Base-by-base conservation (phyloP, 2,113 vertebrate genomes). In the Tretioscincus oriximinensis region DNA sequence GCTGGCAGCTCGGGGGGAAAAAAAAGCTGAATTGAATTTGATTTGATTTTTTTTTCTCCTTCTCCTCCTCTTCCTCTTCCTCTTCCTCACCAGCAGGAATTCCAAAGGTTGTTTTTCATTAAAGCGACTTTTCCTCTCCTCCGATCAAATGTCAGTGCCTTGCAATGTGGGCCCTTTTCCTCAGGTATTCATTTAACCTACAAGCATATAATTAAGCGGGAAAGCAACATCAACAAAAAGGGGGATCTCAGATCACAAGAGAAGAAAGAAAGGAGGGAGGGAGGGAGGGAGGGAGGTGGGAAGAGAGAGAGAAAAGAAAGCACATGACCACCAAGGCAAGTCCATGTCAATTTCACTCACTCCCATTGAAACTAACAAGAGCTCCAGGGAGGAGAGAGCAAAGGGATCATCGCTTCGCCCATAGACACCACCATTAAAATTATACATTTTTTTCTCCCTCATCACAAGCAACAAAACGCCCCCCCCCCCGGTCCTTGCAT, bases 51-150 rank as follows among this genome's bases (percentile, higher is more conserved):
- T 2, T 41, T 41, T n/a, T n/a, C n/a, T n/a, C n/a, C n/a, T n/a
- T 20, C 9, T 72, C 45, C 14, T 77, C 45, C 10, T 65, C 16
- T 14, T 66, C 63, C 12, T 47, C 76, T 47, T 58, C 45, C 64
- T 78, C 31, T 66, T 97, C 45, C 96, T 98, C 96, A 98, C 96
- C 96, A 97, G 96, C 95, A 96, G 96, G 96, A 99, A 99, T 99
- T 99, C 98, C 98, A 97, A 98, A 97, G 97, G 96, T 97, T 97
- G 97, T 94, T 97, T 97, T 96, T 98, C 97, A 98, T 97, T 96
- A 96, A 96, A 96, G 96, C 94, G 96, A 98, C 97, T 98, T 97
- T 97, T 97, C 93, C 95, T 96, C 96, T 96, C 16, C 95, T 94
- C 96, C 95, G 97, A 97, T 98, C 97, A 96, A 95, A 96, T 98